These are phyloP conservation scores for Orthosia gracilis DNA, from an alignment of 2,888 invertebrate species.

Conservation along the genomic window DNA sequence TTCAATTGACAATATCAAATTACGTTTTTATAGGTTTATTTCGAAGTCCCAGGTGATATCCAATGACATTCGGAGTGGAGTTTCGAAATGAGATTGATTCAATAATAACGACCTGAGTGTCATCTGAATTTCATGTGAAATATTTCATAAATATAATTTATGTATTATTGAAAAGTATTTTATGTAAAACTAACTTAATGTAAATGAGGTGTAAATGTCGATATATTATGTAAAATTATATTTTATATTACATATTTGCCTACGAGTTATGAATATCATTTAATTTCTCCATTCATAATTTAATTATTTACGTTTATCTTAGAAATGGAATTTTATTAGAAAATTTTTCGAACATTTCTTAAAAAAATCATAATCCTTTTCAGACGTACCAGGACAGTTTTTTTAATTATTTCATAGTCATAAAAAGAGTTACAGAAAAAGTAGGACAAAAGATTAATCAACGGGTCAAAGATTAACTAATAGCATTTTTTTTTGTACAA, in stretches of 20 bases:
- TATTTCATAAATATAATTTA: conserved; percentile 8
- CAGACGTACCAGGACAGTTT: conserved; percentile 9
- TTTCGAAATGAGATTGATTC: conserved; percentile 25
- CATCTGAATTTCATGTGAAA: conserved; percentile 11
- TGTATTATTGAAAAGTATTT: background rate
- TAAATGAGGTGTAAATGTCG: background rate
- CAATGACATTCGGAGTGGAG: conserved; percentile 22
- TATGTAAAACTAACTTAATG: background rate
- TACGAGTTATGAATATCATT: background rate
- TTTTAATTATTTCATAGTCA: conserved; percentile 10
- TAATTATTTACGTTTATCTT: background rate
- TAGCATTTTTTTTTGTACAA: conserved; percentile 41
- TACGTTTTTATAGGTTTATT: conserved; percentile 38
- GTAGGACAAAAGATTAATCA: conserved; percentile 44
- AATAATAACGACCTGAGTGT: conserved; percentile 21
- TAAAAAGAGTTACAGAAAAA: conserved; percentile 30
- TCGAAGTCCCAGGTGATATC: conserved; percentile 30
- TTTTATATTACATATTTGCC: background rate
- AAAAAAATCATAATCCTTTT: background rate
- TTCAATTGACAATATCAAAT: conserved; percentile 26
- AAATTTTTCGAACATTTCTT: background rate
- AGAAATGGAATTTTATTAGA: too few species aligned
- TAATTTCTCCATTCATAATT: background rate
- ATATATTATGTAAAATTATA: background rate
- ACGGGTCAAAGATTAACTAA: conserved; percentile 30